A percentile compares a stretch with the other conserved stretches of the same genome.
Conservation (phyloP, 2,113 vertebrate genomes). For the Tylochromis polylepis region DNA sequence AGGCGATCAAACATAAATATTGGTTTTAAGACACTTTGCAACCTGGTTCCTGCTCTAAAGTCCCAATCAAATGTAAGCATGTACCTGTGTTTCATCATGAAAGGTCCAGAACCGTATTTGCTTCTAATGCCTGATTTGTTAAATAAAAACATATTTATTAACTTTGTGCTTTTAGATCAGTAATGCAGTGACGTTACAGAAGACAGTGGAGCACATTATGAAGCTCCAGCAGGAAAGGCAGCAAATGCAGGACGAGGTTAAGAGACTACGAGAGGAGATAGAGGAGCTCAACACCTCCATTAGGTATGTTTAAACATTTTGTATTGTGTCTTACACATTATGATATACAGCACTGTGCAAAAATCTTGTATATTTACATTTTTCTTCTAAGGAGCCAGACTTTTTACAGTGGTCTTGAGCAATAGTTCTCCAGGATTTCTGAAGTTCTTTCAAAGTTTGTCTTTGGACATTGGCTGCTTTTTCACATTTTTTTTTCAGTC, state of each 20-base stretch:
- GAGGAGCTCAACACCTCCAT: constrained; percentile 89
- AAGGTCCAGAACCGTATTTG: background rate
- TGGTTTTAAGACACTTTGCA: constrained; percentile 84
- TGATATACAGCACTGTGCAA: background rate
- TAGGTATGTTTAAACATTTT: constrained; percentile 69
- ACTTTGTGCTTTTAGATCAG: constrained; percentile 76
- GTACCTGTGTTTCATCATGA: background rate
- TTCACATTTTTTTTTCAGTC: background rate
- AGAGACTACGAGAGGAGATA: constrained; percentile 86
- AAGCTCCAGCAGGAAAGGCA: constrained; percentile 92
- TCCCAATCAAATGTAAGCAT: constrained; percentile 79
- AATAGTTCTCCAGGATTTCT: background rate
- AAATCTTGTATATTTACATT: background rate
- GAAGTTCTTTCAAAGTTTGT: background rate
- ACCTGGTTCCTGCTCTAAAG: constrained; percentile 80
- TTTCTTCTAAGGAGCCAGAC: background rate
- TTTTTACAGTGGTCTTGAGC: background rate
- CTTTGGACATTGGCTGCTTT: background rate
- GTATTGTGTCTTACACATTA: background rate
- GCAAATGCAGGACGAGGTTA: constrained; percentile 87
- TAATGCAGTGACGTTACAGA: constrained; percentile 88
- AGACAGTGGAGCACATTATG: constrained; percentile 90
- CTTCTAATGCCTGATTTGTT: background rate
- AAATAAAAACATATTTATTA: background rate
- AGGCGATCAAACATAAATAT: constrained; percentile 90